A percentile compares a stretch with the other conserved stretches of the same genome.
These are phyloP conservation scores for Pantala flavescens DNA, from an alignment of 1,140 invertebrate species.

Conservation along the genomic window DNA sequence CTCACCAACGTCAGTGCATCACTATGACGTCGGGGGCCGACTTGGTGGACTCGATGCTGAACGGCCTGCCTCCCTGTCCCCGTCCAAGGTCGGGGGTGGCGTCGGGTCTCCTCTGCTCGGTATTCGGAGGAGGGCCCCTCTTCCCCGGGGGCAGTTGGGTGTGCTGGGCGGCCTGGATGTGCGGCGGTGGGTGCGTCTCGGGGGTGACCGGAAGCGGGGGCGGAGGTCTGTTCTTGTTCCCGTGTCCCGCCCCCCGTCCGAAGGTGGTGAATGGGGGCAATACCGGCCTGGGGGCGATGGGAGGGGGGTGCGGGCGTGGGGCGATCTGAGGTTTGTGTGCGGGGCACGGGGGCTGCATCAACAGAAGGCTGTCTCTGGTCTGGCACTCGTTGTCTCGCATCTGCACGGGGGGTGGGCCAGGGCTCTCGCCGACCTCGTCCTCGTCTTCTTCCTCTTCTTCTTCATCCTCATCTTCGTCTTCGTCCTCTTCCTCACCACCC, in stretches of 20 bases:
- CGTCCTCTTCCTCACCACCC: constrained; percentile 14
- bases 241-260: constrained; percentile 30
- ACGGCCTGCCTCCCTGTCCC: constrained; percentile 38
- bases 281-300: constrained; percentile 21
- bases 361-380: constrained; percentile 63
- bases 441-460: constrained; percentile 26
- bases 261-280: constrained; percentile 39
- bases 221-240: constrained; percentile 25
- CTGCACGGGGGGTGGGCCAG: constrained; percentile 32
- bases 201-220: constrained; percentile 21
- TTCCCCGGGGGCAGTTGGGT: constrained; percentile 31
- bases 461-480: constrained; percentile 22
- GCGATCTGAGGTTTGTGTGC: constrained; percentile 22
- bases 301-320: constrained; percentile 24
- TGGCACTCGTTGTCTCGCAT: constrained; percentile 69
- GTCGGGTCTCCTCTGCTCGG: constrained; percentile 20
- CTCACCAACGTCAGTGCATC: constrained; percentile 56
- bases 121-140: constrained; percentile 23
- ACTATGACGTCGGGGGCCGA: constrained; percentile 80
- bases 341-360: constrained; percentile 30
- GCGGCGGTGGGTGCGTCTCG: constrained; percentile 21
- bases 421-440: not conserved
- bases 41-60: constrained; percentile 66
- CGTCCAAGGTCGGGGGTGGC: constrained; percentile 21
- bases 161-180: constrained; percentile 26